These are phyloP conservation scores for Falco columbarius DNA, from an alignment of 2,797 vertebrate species.

Conservation along the genomic window DNA sequence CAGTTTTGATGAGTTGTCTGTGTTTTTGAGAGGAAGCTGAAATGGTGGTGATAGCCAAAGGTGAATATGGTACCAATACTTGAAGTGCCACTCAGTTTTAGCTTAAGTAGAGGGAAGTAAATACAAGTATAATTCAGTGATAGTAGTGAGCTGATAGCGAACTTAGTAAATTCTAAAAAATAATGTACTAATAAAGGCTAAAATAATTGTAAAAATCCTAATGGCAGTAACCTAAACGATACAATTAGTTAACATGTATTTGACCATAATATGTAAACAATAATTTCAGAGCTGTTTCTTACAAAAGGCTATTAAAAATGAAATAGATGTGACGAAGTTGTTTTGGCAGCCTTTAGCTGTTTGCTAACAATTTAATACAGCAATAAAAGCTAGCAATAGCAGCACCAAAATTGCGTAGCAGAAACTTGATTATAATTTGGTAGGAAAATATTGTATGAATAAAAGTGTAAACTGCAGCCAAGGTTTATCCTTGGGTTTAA, in stretches of 20 bases:
- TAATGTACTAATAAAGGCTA: not conserved
- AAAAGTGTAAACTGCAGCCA: slow-evolving; percentile 14
- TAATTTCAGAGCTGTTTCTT: slow-evolving; percentile 27
- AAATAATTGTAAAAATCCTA: slow-evolving; percentile 22
- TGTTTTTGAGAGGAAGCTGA: not conserved
- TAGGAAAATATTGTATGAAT: slow-evolving; percentile 50
- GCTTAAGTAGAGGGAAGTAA: not conserved
- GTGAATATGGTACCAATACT: not conserved
- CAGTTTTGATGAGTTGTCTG: not conserved
- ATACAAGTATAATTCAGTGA: not conserved
- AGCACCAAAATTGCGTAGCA: slow-evolving; percentile 42
- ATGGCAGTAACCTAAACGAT: not conserved
- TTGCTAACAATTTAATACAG: slow-evolving; percentile 43
- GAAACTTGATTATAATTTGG: slow-evolving; percentile 59
- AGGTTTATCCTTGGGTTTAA: slow-evolving; percentile 55
- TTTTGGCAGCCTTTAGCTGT: slow-evolving; percentile 54
- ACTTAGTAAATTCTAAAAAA: not conserved
- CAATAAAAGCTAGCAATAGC: slow-evolving; percentile 47
- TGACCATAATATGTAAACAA: slow-evolving; percentile 16
- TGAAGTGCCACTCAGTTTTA: not conserved
- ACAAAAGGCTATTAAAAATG: slow-evolving; percentile 44
- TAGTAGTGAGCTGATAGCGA: not conserved
- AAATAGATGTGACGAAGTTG: slow-evolving; percentile 37
- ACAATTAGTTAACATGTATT: slow-evolving; percentile 30
- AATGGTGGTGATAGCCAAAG: not conserved